Evolutionary conservation across 2,888 invertebrate species (phyloP), one percentile per base, ranked within the genome.

Genomic region (Ametastegia equiseti): DNA sequence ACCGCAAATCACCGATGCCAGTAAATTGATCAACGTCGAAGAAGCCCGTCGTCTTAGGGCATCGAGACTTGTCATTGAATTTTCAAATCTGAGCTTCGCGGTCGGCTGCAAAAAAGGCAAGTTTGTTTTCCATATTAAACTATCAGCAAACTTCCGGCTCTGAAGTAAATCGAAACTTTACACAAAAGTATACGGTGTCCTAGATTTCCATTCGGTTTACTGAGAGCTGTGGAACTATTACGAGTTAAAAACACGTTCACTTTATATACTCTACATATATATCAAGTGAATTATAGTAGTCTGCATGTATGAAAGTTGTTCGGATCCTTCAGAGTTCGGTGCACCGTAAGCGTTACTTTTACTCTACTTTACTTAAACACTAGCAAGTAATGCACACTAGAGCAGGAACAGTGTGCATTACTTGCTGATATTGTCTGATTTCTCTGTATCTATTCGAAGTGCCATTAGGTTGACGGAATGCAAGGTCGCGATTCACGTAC

Each of bases 51-150:
- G 80, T 9, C 7, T 45, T 13, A 15, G 57, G 63, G 80, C 27
- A 57, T 75, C 27, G 57, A 80, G 60, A 45, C 60, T 82, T 19
- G 30, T 27, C 15, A 69, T 86, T 33, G 85, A 85, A 82, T 86
- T 87, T 79, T 69, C 80, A 1, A 80, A 87, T 60, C 63, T 87
- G 3, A 81, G n/a, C 57, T 87, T 84, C 78, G 73, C 83, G 42
- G 84, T 85, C 50, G 69, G 71, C 11, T 80, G 50, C 7, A 75
- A 77, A 65, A 83, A 80, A 85, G 84, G 86, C 75, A 45, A 84
- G 84, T 81, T 54, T 9, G 57, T 27, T 7, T 30, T 19, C 3
- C 1, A 47, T 0, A 63, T 19, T 13, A 36, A 57, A 42, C 15
- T 11, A 36, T 1, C 6, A 19, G 0, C 5, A 5, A 67, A 15